Evolutionary conservation across 2,113 vertebrate species (phyloP), one percentile per base, ranked within the genome.

Genomic region (Empidonax alnorum): DNA sequence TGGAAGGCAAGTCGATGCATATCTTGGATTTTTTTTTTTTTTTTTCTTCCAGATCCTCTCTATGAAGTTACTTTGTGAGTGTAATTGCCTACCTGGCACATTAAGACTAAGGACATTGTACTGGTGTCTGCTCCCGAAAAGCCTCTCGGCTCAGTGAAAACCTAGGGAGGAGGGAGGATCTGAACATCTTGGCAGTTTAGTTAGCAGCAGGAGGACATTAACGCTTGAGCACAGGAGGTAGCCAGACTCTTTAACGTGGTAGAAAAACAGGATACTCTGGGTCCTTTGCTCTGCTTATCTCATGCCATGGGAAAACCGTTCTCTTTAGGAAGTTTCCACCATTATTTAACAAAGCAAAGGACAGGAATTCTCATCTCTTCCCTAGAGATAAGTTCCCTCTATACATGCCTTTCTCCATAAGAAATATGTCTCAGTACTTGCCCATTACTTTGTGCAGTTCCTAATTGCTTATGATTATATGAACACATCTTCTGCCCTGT

Each of bases 31-130:
- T 42, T 62, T n/a, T 33, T n/a, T 23, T n/a, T 49, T 35, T 46
- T 35, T 55, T 73, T 17, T 9, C 9, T 44, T 12, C 25, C 92
- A 97, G 97, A 69, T 23, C 6, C 24, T 52, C 11, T 41, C 46
- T 96, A 90, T 30, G 82, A 90, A 92, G 94, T 95, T 21, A 31
- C 59, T 61, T 96, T 97, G 97, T 97, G 63, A 97, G 97, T 97
- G 49, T 28, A 6, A 6, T 37, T 52, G 66, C 55, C 79, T 59
- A 4, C 6, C n/a, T n/a, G 30, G 37, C 25, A 23, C 6, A 3
- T 37, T 67, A 35, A 30, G 80, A 59, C 31, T 22, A 42, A 66
- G n/a, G 37, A 25, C 41, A 25, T 10, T 21, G 10, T 21, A 33
- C 12, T 47, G 52, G 15, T 83, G 24, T 22, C 42, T 65, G 67